These are phyloP conservation scores for Samia ricini DNA, from an alignment of 1,140 invertebrate genomes.

Conservation along the genomic window DNA sequence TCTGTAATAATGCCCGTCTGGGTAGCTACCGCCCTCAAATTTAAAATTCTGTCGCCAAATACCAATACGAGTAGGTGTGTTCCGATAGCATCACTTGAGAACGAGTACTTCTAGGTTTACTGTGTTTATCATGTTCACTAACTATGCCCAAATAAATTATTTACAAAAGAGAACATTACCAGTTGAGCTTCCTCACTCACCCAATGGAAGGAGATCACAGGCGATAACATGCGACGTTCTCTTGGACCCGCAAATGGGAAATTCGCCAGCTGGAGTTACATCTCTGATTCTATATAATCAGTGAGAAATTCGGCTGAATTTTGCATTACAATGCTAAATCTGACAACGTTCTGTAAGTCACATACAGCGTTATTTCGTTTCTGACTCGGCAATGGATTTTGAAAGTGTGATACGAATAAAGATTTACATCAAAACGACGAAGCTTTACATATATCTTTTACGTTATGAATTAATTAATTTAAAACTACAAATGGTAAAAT, in stretches of 20 bases:
- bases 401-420: no score
- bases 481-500: no score
- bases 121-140: neutral
- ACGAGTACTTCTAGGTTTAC: neutral
- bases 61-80: no score
- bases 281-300: neutral
- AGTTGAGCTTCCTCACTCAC: neutral
- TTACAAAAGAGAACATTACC: neutral
- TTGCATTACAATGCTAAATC: neutral
- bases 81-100: no score
- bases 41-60: no score
- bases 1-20: no score
- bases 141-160: neutral
- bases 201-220: neutral
- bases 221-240: neutral
- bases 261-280: neutral
- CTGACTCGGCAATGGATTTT: neutral
- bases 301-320: neutral
- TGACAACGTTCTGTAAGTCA: neutral
- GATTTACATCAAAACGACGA: no score
- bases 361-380: neutral
- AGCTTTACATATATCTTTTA: no score
- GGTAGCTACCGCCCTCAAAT: no score
- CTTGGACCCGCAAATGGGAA: conserved; percentile 1
- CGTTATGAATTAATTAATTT: no score